Conservation (phyloP, 2,113 vertebrate species). For the Pterocles burchelli region DNA sequence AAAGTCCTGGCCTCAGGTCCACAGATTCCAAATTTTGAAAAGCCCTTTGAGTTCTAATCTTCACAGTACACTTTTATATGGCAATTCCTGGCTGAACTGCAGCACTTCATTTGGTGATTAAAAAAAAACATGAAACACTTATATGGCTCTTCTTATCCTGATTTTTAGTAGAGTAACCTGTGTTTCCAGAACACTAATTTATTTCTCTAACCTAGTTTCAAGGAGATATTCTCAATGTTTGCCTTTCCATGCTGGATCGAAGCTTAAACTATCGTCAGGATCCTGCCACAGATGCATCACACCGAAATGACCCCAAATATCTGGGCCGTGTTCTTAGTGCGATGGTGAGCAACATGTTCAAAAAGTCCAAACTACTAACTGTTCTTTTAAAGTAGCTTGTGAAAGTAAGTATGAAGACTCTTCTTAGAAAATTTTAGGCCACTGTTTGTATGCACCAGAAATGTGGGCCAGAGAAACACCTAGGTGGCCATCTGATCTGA, state of each 20-base stretch:
- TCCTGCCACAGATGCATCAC: conserved; percentile 64
- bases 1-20: not conserved
- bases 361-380: not conserved
- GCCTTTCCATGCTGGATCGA: conserved; percentile 73
- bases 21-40: not conserved
- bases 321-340: conserved; percentile 78
- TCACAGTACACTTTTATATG: not conserved
- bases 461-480: not conserved
- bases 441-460: not conserved
- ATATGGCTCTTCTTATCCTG: not conserved
- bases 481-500: not conserved
- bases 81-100: not conserved
- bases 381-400: not conserved
- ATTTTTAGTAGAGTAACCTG: not conserved
- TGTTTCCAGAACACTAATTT: not conserved
- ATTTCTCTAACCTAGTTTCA: conserved; percentile 71
- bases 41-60: not conserved
- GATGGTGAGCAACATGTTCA: conserved; percentile 71
- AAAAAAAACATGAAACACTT: not conserved
- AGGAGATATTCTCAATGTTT: conserved; percentile 70
- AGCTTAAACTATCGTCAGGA: conserved; percentile 75
- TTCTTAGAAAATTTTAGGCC: not conserved
- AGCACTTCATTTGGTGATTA: not conserved
- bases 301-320: conserved; percentile 74
- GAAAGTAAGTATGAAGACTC: not conserved